A percentile compares a stretch with the other conserved stretches of the same genome.
These are phyloP conservation scores for Rhopalosiphum padi DNA, from an alignment of 1,140 invertebrate species.

Conservation along the genomic window DNA sequence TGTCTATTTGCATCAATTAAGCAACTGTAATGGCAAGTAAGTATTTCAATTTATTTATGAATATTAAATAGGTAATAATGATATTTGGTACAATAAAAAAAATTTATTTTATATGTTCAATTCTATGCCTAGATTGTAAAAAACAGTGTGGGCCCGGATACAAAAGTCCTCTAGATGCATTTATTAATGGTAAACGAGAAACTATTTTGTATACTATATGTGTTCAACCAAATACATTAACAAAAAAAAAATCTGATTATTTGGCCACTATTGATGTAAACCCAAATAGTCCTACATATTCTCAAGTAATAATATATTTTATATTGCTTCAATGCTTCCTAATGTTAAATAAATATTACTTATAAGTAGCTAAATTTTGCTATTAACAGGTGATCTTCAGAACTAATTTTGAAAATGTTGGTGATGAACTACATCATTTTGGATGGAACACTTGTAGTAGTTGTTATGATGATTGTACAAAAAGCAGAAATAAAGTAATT, in stretches of 20 bases:
- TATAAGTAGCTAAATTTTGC: neutral
- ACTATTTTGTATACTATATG: slow-evolving; percentile 88
- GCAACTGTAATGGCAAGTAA: neutral
- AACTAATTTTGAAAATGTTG: slow-evolving; percentile 76
- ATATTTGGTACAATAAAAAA: neutral
- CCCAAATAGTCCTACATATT: slow-evolving; percentile 83
- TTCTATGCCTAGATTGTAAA: slow-evolving; percentile 6
- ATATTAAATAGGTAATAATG: neutral
- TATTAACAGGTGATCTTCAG: slow-evolving; percentile 83
- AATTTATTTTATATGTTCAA: neutral
- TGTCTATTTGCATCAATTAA: neutral
- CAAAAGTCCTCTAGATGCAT: slow-evolving; percentile 79
- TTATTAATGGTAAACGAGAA: slow-evolving; percentile 80
- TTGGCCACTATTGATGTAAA: slow-evolving; percentile 91
- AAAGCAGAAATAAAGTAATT: slow-evolving; percentile 79
- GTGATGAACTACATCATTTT: slow-evolving; percentile 93
- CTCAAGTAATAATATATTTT: slow-evolving; percentile 71
- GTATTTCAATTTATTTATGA: neutral
- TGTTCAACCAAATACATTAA: slow-evolving; percentile 73
- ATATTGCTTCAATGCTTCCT: neutral
- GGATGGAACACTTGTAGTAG: slow-evolving; percentile 97
- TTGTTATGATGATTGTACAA: slow-evolving; percentile 73
- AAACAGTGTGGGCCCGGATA: slow-evolving; percentile 74
- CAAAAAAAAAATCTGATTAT: slow-evolving; percentile 78
- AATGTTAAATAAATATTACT: neutral